Evolutionary conservation across 2,113 vertebrate species (phyloP).

Genomic region (Xenopus laevis): DNA sequence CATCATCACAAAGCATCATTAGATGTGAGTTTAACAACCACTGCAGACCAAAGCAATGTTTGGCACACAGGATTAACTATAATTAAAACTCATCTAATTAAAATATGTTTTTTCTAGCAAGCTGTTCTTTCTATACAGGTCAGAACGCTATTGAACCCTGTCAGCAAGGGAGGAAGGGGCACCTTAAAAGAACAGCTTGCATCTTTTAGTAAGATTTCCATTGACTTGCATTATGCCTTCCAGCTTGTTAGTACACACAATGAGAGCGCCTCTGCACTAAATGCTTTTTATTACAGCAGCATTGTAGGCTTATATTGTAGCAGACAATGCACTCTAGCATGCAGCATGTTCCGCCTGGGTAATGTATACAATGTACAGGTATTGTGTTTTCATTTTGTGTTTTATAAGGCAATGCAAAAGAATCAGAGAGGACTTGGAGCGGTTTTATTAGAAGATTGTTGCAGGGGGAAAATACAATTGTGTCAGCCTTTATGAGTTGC

Average conservation of each 20-base stretch:
- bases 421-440: too few species aligned
- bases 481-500: too few species aligned
- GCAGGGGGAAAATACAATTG: too few species aligned
- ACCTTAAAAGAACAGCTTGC: constrained; percentile 5
- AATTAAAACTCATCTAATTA: constrained; percentile 8
- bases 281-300: background rate
- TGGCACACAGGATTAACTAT: constrained; percentile 17
- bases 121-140: constrained; percentile 33
- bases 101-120: constrained; percentile 25
- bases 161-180: background rate
- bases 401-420: too few species aligned
- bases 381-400: too few species aligned
- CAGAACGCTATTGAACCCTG: background rate
- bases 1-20: constrained; percentile 34
- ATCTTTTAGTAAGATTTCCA: background rate
- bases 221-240: background rate
- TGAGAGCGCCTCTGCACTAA: background rate
- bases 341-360: too few species aligned
- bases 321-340: too few species aligned
- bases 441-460: too few species aligned
- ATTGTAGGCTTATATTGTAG: background rate
- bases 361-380: too few species aligned
- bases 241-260: background rate
- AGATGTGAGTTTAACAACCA: constrained; percentile 35
- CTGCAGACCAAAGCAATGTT: constrained; percentile 27